Evolutionary conservation across 2,888 invertebrate species (phyloP).

Genomic region (Eupeodes luniger): DNA sequence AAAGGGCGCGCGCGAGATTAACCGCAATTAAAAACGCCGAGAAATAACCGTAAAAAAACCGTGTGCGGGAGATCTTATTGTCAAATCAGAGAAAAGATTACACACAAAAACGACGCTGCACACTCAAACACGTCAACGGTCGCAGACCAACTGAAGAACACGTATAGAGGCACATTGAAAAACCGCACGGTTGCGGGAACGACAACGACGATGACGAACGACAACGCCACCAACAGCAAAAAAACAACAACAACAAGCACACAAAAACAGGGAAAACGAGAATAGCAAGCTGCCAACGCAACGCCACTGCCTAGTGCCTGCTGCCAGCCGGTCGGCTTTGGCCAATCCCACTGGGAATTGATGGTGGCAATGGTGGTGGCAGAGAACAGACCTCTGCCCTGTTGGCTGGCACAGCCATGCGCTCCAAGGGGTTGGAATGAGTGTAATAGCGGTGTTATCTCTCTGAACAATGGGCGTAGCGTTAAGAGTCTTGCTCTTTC

Average conservation of each 20-base stretch:
- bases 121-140: constrained; percentile 83
- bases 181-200: constrained; percentile 75
- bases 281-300: constrained; percentile 66
- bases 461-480: constrained; percentile 69
- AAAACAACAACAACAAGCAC: constrained; percentile 36
- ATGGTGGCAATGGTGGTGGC: constrained; percentile 73
- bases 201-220: constrained; percentile 57
- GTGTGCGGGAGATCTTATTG: constrained; percentile 60
- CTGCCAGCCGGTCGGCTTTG: constrained; percentile 71
- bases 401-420: constrained; percentile 64
- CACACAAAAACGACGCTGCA: constrained; percentile 76
- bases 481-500: constrained; percentile 19
- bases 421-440: constrained; percentile 68
- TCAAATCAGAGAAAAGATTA: constrained; percentile 41
- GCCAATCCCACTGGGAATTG: constrained; percentile 76
- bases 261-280: constrained; percentile 73
- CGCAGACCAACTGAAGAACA: constrained; percentile 83
- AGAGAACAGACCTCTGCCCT: constrained; percentile 56
- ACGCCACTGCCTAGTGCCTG: constrained; percentile 11
- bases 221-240: constrained; percentile 46
- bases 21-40: constrained; percentile 71
- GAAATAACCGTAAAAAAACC: constrained; percentile 55
- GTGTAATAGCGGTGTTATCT: constrained; percentile 37
- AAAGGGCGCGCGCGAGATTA: constrained; percentile 74
- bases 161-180: constrained; percentile 70